phyloP scores from a whole-genome alignment of 2,797 vertebrate species.

The Thamnophis elegans region DNA sequence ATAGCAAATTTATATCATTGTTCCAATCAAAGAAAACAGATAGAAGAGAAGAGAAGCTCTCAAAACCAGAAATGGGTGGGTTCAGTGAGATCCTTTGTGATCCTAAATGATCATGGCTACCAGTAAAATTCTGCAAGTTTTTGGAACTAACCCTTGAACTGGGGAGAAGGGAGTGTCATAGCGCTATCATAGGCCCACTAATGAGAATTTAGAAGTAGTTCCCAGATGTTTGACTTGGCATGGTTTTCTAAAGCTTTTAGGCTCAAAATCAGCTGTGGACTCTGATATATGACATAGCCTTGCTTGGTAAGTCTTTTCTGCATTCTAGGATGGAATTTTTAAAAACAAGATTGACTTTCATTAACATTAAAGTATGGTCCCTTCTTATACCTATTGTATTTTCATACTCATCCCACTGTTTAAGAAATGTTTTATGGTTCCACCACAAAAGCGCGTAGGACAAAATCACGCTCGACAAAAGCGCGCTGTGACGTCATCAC shows the following conservation, averaged over 20 bases:
- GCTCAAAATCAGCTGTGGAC: background rate
- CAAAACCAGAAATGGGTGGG: background rate
- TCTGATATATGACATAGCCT: background rate
- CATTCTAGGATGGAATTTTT: background rate
- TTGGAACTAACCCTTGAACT: background rate
- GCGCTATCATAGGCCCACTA: background rate
- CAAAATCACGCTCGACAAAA: too few species aligned
- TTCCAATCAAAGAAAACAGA: background rate
- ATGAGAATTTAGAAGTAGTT: background rate
- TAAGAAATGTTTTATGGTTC: background rate
- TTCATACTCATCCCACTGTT: background rate
- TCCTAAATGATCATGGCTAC: background rate
- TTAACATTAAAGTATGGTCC: background rate
- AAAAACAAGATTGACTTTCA: background rate
- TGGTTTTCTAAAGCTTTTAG: background rate
- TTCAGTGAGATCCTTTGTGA: background rate
- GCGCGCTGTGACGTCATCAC: too few species aligned
- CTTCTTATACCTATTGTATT: background rate
- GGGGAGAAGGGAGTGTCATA: background rate
- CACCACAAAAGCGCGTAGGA: too few species aligned
- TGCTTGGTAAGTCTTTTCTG: background rate
- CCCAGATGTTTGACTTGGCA: background rate
- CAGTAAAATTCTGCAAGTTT: background rate
- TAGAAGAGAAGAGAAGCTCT: too few species aligned
- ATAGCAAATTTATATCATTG: too few species aligned